Evolutionary conservation across 2,113 vertebrate species (phyloP), one percentile per base, ranked within the genome.

Genomic region (Phalacrocorax brasilianus): DNA sequence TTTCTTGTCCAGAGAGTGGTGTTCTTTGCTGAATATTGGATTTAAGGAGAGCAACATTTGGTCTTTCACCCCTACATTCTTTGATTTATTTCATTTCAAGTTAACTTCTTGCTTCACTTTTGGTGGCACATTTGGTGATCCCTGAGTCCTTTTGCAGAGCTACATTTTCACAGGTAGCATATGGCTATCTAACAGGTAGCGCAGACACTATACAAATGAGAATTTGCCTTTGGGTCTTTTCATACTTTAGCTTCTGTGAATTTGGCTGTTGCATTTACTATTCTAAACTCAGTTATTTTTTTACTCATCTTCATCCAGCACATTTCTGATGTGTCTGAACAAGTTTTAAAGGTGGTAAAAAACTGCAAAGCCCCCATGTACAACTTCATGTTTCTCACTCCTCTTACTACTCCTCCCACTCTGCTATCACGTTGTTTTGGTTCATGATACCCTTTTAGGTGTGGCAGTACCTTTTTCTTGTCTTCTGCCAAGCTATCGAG

Each of bases 151-250:
- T 87, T 82, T 94, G 76, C 52, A 96, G 88, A 97, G 49, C 47
- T 90, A 42, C 42, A 77, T 97, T 95, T 93, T 79, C 65, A 7
- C 62, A 68, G n/a, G 71, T 76, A 95, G 72, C 96, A 89, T 93
- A 93, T 92, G 91, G 79, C 38, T 88, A 88, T 95, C 94, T 97
- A 96, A 91, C 62, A 95, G 91, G 95, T 95, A 88, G 95, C 97
- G 84, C 67, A 86, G 45, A 67, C 52, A 79, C 55, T 81, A 67
- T 47, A 74, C 59, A 92, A 95, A 89, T 80, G 85, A 97, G 79
- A 85, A 91, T 96, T 95, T 96, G 93, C 94, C 88, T 91, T 89
- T 96, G 80, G 96, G 94, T 94, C 84, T 96, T 86, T 94, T 94
- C 71, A 21, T 91, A 50, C 47, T 85, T 94, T n/a, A 91, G 85